A percentile compares a stretch with the other conserved stretches of the same genome.
Evolutionary conservation across 2,888 invertebrate species (phyloP).

Genomic region (Lithophane leautieri): DNA sequence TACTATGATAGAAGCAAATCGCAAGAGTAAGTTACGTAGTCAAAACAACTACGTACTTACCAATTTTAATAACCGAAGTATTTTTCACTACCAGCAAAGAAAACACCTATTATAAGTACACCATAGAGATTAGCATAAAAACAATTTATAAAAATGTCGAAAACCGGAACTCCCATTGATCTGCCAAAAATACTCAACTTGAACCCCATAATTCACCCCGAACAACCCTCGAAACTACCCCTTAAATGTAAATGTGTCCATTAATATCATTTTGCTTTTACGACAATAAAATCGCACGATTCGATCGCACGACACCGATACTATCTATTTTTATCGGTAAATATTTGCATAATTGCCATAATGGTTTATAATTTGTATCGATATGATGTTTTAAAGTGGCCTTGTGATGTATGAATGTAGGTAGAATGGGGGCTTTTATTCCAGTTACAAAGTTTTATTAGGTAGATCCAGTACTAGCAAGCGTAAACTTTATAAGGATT

Average conservation of each 20-base stretch:
- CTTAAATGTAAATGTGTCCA: constrained; percentile 82
- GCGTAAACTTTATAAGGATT: background rate
- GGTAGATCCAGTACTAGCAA: background rate
- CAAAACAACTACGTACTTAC: too few species aligned
- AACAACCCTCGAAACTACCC: constrained; percentile 63
- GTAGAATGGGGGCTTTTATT: constrained; percentile 12
- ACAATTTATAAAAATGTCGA: constrained; percentile 46
- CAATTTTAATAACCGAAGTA: background rate
- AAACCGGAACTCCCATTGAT: constrained; percentile 51
- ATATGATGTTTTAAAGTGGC: constrained; percentile 43
- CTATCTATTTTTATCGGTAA: constrained; percentile 78
- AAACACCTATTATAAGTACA: too few species aligned
- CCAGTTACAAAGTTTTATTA: background rate
- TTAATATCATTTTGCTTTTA: constrained; percentile 84
- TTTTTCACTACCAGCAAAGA: background rate
- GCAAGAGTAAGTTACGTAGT: too few species aligned
- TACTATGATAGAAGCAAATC: too few species aligned
- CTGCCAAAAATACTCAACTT: constrained; percentile 36
- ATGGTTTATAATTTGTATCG: constrained; percentile 67
- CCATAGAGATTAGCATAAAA: constrained; percentile 44
- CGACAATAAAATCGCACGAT: constrained; percentile 80
- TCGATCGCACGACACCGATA: constrained; percentile 80
- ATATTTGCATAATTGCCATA: constrained; percentile 84
- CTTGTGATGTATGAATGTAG: constrained; percentile 29
- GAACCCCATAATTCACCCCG: constrained; percentile 49